Conservation (phyloP, 2,797 vertebrate genomes). For the Austrolebias charrua region DNA sequence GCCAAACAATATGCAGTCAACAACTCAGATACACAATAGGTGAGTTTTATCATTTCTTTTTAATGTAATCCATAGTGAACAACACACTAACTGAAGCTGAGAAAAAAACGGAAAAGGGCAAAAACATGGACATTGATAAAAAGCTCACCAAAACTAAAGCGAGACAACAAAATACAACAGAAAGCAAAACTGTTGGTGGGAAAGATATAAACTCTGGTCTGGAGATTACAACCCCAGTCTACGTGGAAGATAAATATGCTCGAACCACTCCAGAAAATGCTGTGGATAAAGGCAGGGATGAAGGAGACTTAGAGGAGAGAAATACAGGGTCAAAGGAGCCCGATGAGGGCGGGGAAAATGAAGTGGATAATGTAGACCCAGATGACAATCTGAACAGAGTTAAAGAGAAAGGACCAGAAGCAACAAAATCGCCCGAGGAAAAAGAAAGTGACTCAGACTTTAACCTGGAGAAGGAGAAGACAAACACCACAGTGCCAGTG, state of each 20-base stretch:
- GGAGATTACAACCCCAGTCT: slow-evolving; percentile 55
- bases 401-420: slow-evolving; percentile 51
- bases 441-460: slow-evolving; percentile 38
- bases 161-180: slow-evolving; percentile 46
- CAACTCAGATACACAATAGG: too few relatives aligned
- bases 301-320: slow-evolving; percentile 43
- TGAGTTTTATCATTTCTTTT: slow-evolving; percentile 6
- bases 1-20: background rate
- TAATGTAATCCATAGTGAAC: slow-evolving; percentile 66
- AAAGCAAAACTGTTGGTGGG: slow-evolving; percentile 28
- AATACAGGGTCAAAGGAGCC: slow-evolving; percentile 47
- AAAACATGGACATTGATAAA: slow-evolving; percentile 50
- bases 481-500: slow-evolving; percentile 50
- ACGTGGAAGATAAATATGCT: slow-evolving; percentile 53
- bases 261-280: slow-evolving; percentile 48
- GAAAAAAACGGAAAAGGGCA: slow-evolving; percentile 49
- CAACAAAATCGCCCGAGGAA: slow-evolving; percentile 42
- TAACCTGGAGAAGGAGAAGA: slow-evolving; percentile 43
- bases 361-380: slow-evolving; percentile 46
- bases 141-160: slow-evolving; percentile 44
- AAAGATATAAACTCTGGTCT: slow-evolving; percentile 42
- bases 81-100: slow-evolving; percentile 70
- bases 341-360: slow-evolving; percentile 46
- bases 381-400: slow-evolving; percentile 66
- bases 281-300: slow-evolving; percentile 35